These are phyloP conservation scores for Drosophila aldrichi DNA, from an alignment of 2,888 invertebrate species.

Conservation along the genomic window DNA sequence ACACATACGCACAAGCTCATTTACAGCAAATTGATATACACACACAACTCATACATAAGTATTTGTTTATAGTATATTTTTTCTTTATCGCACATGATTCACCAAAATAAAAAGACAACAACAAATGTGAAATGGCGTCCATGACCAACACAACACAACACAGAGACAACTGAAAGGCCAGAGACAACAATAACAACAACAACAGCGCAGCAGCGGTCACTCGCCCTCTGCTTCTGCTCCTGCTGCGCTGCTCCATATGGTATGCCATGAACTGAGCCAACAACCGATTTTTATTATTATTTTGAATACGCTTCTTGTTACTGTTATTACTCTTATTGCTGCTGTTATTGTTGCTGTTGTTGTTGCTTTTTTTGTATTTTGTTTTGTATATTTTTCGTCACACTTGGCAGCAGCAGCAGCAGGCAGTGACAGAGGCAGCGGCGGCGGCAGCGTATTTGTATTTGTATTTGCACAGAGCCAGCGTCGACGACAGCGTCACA, in stretches of 20 bases:
- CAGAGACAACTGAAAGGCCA: constrained; percentile 51
- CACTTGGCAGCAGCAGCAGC: constrained; percentile 72
- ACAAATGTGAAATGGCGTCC: constrained; percentile 74
- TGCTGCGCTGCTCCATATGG: constrained; percentile 52
- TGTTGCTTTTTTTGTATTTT: constrained; percentile 69
- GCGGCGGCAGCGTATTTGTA: constrained; percentile 56
- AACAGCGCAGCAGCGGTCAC: constrained; percentile 55
- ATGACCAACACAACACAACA: constrained; percentile 78
- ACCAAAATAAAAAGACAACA: constrained; percentile 55
- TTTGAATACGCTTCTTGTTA: constrained; percentile 77
- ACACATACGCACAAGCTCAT: background rate
- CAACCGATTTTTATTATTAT: constrained; percentile 79
- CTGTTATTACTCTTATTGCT: constrained; percentile 64
- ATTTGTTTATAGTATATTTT: constrained; percentile 33
- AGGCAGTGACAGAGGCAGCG: constrained; percentile 24
- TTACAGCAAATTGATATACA: background rate
- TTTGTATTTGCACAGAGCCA: constrained; percentile 70
- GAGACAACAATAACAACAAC: constrained; percentile 22
- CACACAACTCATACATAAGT: background rate
- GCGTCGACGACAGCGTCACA: constrained; percentile 52
- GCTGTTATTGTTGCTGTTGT: constrained; percentile 58
- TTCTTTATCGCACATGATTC: constrained; percentile 78
- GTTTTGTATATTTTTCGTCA: constrained; percentile 81
- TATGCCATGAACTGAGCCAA: constrained; percentile 65
- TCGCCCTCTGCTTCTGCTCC: constrained; percentile 16